phyloP scores from a whole-genome alignment of 1,140 invertebrate species.

The Acyrthosiphon pisum region DNA sequence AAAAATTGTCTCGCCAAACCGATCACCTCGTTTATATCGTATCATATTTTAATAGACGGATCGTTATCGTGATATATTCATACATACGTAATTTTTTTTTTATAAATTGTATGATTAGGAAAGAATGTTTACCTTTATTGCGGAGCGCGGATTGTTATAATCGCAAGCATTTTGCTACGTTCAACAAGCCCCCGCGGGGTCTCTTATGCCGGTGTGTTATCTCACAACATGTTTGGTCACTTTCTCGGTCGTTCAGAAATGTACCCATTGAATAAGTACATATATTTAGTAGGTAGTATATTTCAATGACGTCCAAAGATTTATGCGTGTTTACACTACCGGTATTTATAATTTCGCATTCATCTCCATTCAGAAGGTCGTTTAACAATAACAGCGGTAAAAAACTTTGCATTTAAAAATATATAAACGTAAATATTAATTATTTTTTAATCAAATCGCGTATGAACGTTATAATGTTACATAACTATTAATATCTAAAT shows the following conservation, averaged over 20 bases:
- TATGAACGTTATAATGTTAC: background rate
- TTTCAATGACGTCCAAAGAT: background rate
- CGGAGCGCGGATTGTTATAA: background rate
- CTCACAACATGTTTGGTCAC: conserved; percentile 49
- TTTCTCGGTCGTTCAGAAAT: conserved; percentile 50
- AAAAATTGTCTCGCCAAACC: background rate
- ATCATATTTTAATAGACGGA: background rate
- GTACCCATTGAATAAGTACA: conserved; percentile 15
- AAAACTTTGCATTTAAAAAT: background rate
- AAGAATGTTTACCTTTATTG: conserved; percentile 34
- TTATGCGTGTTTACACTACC: conserved; percentile 43
- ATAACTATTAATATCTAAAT: background rate
- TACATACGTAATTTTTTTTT: background rate
- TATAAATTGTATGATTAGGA: background rate
- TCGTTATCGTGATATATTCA: background rate
- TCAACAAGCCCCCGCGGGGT: conserved; percentile 3
- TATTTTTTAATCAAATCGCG: background rate
- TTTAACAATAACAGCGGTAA: background rate
- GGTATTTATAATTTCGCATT: conserved; percentile 24
- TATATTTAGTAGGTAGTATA: conserved; percentile 20
- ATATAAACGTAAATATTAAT: background rate
- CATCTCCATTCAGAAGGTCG: conserved; percentile 7
- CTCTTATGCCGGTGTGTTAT: conserved; percentile 44
- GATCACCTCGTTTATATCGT: background rate
- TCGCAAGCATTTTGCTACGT: background rate